These are phyloP conservation scores for Apostichopus parvimensis DNA, from an alignment of 35 echinoderm and acorn worm species.

Conservation along the genomic window DNA sequence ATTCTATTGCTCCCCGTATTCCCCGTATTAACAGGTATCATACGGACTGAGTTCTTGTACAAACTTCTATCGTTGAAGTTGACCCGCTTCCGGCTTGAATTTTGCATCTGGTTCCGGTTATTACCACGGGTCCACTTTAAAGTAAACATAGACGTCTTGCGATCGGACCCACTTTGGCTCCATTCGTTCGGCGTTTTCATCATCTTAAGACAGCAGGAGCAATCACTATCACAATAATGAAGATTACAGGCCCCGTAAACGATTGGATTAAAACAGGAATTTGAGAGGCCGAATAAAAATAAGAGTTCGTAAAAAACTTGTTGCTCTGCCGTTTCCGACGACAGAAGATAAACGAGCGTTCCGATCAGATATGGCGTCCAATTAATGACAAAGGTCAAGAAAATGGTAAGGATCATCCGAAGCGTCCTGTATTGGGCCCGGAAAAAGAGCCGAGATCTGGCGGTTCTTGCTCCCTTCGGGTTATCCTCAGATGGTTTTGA, in stretches of 20 bases:
- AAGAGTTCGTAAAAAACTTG: conserved; percentile 51
- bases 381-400: conserved; percentile 80
- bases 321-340: background rate
- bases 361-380: conserved; percentile 79
- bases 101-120: background rate
- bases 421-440: conserved; percentile 83
- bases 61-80: conserved; percentile 40
- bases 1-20: conserved; percentile 3
- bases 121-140: conserved; percentile 38
- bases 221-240: conserved; percentile 65
- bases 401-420: conserved; percentile 83
- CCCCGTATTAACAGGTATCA: conserved; percentile 28
- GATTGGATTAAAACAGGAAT: conserved; percentile 93
- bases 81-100: conserved; percentile 8
- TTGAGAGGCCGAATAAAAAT: conserved; percentile 76
- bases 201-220: conserved; percentile 52
- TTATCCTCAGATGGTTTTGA: conserved; percentile 36
- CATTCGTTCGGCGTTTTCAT: conserved; percentile 12
- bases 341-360: conserved; percentile 54
- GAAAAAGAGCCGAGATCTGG: conserved; percentile 78
- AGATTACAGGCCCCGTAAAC: conserved; percentile 88
- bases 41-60: conserved; percentile 37
- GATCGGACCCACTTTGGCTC: conserved; percentile 34
- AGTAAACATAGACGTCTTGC: conserved; percentile 66
- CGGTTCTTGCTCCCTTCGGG: conserved; percentile 18